Percentiles rank a stretch among this genome's conserved stretches.
Conservation (phyloP, 1,140 invertebrate species). For the Lethrus apterus region DNA sequence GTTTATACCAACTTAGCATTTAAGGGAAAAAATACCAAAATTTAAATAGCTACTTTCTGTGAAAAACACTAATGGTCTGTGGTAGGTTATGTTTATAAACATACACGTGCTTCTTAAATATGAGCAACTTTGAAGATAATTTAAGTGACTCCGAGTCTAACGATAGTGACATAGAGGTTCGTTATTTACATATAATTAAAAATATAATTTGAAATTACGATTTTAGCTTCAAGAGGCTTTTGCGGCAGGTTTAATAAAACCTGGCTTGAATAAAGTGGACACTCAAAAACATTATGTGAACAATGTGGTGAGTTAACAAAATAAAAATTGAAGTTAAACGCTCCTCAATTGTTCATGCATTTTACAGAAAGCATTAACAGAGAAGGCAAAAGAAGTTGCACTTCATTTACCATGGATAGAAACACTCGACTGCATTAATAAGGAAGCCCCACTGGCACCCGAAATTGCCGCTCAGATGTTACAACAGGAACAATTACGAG, state of each 20-base stretch:
- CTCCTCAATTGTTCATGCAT: slow-evolving; percentile 3
- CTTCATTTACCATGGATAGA: slow-evolving; percentile 78
- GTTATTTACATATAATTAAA: slow-evolving; percentile 1
- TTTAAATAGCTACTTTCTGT: too few relatives aligned
- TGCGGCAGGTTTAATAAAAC: slow-evolving; percentile 69
- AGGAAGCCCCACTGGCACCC: slow-evolving; percentile 70
- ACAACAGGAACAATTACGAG: slow-evolving; percentile 59
- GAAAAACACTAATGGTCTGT: too few relatives aligned
- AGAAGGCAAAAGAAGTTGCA: slow-evolving; percentile 65
- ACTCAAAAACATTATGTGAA: slow-evolving; percentile 54
- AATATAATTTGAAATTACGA: slow-evolving; percentile 22
- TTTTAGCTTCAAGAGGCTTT: slow-evolving; percentile 78
- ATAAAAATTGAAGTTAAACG: neutral
- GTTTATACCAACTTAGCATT: too few relatives aligned
- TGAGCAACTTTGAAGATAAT: slow-evolving; percentile 11
- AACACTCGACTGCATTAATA: slow-evolving; percentile 67
- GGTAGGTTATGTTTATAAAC: too few relatives aligned
- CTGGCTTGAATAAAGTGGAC: slow-evolving; percentile 69
- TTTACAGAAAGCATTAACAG: slow-evolving; percentile 54
- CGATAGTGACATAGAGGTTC: slow-evolving; percentile 44
- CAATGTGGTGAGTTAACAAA: slow-evolving; percentile 48
- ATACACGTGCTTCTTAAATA: slow-evolving; percentile 3
- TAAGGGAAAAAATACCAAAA: too few relatives aligned
- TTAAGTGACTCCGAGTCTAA: slow-evolving; percentile 39
- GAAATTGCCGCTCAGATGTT: slow-evolving; percentile 68